Base-by-base conservation (phyloP, 37 sponge, comb jelly and placozoan genomes). In the Trichoplax adhaerens region DNA sequence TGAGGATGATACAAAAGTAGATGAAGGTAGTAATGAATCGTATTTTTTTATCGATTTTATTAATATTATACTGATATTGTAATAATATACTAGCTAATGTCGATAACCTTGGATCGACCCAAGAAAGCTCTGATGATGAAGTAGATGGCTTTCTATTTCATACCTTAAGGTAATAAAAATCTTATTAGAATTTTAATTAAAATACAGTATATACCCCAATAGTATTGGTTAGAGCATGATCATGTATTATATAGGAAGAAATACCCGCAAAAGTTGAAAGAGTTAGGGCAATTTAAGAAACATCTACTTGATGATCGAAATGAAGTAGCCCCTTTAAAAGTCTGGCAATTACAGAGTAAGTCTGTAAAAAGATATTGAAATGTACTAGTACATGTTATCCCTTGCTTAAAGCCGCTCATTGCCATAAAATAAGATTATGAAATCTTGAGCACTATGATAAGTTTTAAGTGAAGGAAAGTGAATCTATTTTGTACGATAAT, bases 301-400 rank as follows among this genome's bases (percentile, higher is more conserved):
- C 81, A 88, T 59, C 76, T 96, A n/a, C 58, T 78, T 29, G 89
- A 86, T 49, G 70, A 72, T 3, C 62, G 71, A 52, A 72, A 89
- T 51, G 93, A 83, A 51, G 68, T 96, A 70, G 81, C 84, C 5
- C 84, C 87, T 0, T 76, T 96, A 5, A 96, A 91, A 74, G 79
- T 75, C 5, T 96, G 98, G 98, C 89, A 96, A 76, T 58, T 96
- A 52, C 83, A 84, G 81, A 87, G 83, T 84, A 3, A 58, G 84
- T 51, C 57, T 4, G 48, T 8, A 63, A 53, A 8, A 8, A 29
- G 29, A 29, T 29, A 29, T 29, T 29, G 29, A 29, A 29, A 29
- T 29, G 29, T 29, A 29, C 29, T 29, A 29, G 29, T 29, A 29
- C 29, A 29, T 29, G 29, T 29, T 29, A 29, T 29, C 29, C 29